A percentile compares a stretch with the other conserved stretches of the same genome.
Conservation (phyloP, 2,113 vertebrate genomes). For the Holacanthus passer region DNA sequence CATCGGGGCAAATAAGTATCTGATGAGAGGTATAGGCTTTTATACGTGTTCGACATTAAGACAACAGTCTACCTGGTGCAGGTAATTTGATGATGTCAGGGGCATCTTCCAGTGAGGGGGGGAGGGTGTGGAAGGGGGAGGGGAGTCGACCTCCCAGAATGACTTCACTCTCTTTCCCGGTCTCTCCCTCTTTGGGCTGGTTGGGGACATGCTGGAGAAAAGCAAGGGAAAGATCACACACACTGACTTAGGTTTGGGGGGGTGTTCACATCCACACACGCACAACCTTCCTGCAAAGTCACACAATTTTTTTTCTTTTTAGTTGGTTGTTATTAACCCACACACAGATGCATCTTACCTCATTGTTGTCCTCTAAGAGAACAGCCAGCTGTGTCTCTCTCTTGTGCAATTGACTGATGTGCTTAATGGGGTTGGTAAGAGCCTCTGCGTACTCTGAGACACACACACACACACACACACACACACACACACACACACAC, state of each 20-base stretch:
- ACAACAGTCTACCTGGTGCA: slow-evolving; percentile 63
- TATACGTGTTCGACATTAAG: background rate
- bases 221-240: no score
- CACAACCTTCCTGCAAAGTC: no score
- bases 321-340: background rate
- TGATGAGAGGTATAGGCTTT: no score
- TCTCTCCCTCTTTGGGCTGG: slow-evolving; percentile 59
- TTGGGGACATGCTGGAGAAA: slow-evolving; percentile 50
- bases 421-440: slow-evolving; percentile 91
- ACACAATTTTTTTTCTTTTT: background rate
- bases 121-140: background rate
- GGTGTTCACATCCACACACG: background rate
- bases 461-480: slow-evolving; percentile 32
- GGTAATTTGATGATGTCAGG: slow-evolving; percentile 62
- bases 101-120: background rate
- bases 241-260: no score
- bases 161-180: background rate
- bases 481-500: slow-evolving; percentile 31
- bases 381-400: slow-evolving; percentile 88
- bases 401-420: slow-evolving; percentile 88
- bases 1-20: no score
- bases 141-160: background rate
- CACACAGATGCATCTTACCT: slow-evolving; percentile 77
- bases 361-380: slow-evolving; percentile 85
- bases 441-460: slow-evolving; percentile 89